Evolutionary conservation across 2,797 vertebrate genomes (phyloP), one percentile per base, ranked within the genome.

Genomic region (Lerista edwardsae): DNA sequence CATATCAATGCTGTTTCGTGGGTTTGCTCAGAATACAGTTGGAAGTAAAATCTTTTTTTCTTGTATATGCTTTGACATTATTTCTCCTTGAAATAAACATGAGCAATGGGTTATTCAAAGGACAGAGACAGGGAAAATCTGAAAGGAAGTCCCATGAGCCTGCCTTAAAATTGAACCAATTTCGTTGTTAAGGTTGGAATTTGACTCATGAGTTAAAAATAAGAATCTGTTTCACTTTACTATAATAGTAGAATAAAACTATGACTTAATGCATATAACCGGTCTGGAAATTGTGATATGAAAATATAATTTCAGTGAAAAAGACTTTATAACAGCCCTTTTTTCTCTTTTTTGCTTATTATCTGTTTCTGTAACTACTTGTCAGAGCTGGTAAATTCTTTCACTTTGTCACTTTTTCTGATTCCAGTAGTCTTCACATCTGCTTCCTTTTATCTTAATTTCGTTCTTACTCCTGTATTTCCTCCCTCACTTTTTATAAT

Each of bases 21-120:
- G 34, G 91, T 67, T 6, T 67, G 25, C 29, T 51, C 15, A 17
- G 36, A 25, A 93, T 90, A 85, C 1, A 34, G 86, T 92, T 89
- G 67, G 85, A 91, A 96, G 91, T 90, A 90, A 92, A 94, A 93
- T 23, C 41, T 86, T 93, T 86, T 93, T 94, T 87, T 79, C 92
- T 92, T 91, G 87, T 93, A 86, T 93, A 93, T 85, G 90, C 51
- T 72, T 65, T 91, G 92, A 92, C 90, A 91, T 93, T 93, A 91
- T 87, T 92, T 82, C 88, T 92, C 84, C 93, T 91, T 94, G 93
- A 92, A 94, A 94, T 88, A 91, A 94, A 91, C 91, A 92, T 88
- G 82, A 93, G 86, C 93, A 95, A 94, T 92, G 88, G 87, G 89
- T 93, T 87, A 95, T 93, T 88, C 92, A 91, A 93, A 86, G 86